A percentile compares a stretch with the other conserved stretches of the same genome.
phyloP scores from a whole-genome alignment of 2,888 invertebrate genomes.

The Platypus cylindrus region DNA sequence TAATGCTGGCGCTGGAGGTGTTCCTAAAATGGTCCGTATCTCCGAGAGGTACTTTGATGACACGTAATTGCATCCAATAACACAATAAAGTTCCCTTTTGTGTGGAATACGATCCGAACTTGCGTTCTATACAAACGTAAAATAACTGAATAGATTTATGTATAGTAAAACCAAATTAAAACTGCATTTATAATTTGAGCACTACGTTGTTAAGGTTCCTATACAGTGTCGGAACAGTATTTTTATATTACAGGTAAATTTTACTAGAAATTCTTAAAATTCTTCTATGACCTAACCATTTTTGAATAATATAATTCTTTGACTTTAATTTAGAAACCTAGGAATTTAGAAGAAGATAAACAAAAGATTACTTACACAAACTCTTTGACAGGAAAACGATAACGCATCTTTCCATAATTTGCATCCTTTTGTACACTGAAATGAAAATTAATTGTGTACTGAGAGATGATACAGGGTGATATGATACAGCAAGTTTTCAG shows the following conservation, averaged over 20 bases:
- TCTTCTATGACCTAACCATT: too few species aligned
- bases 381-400: conserved; percentile 61
- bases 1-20: conserved; percentile 60
- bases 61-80: conserved; percentile 73
- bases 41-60: conserved; percentile 60
- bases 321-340: not conserved
- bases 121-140: conserved; percentile 48
- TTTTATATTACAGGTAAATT: not conserved
- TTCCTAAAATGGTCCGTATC: conserved; percentile 52
- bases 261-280: not conserved
- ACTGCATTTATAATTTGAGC: too few species aligned
- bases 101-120: conserved; percentile 54
- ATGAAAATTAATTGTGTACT: conserved; percentile 25
- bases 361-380: conserved; percentile 59
- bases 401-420: conserved; percentile 64
- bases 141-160: not conserved
- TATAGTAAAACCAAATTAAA: too few species aligned
- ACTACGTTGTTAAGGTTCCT: too few species aligned
- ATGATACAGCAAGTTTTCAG: too few species aligned
- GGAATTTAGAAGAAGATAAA: not conserved
- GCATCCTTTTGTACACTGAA: conserved; percentile 72
- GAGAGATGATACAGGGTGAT: too few species aligned
- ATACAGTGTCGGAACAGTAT: not conserved
- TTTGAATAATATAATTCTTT: not conserved
- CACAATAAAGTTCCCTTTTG: conserved; percentile 62